A percentile compares a stretch with the other conserved stretches of the same genome.
Evolutionary conservation across 2,113 vertebrate species (phyloP).

Genomic region (Osmerus mordax): DNA sequence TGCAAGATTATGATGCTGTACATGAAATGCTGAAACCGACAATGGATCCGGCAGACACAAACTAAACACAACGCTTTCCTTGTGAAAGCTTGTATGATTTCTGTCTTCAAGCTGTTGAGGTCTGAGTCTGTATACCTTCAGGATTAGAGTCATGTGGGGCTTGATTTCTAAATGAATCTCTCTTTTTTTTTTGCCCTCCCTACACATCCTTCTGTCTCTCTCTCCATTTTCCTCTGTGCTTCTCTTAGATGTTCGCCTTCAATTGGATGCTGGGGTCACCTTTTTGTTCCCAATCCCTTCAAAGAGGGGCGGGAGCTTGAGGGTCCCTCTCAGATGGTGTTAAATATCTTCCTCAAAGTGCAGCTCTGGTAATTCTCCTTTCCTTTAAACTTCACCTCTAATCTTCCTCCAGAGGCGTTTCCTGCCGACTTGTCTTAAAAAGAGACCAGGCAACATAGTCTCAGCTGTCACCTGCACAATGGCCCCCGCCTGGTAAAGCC

Average conservation of each 20-base stretch:
- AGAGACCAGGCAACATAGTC: slow-evolving; percentile 61
- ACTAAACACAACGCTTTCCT: too few species aligned
- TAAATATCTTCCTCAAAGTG: slow-evolving; percentile 77
- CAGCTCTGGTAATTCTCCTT: slow-evolving; percentile 41
- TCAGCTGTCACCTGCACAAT: slow-evolving; percentile 65
- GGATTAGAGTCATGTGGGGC: neutral
- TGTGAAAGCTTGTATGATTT: too few species aligned
- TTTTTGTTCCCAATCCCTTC: slow-evolving; percentile 54
- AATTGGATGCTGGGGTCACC: slow-evolving; percentile 8
- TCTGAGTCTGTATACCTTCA: neutral
- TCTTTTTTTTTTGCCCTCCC: neutral
- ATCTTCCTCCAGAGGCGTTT: slow-evolving; percentile 47
- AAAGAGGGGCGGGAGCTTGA: slow-evolving; percentile 33
- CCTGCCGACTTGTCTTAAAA: slow-evolving; percentile 58
- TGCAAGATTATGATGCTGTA: too few species aligned
- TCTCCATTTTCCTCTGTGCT: slow-evolving; percentile 8
- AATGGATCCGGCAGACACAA: too few species aligned
- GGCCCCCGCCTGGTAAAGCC: slow-evolving; percentile 38
- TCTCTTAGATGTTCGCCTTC: slow-evolving; percentile 5
- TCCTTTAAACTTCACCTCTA: slow-evolving; percentile 27
- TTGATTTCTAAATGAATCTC: neutral
- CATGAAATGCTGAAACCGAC: too few species aligned
- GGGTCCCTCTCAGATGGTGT: slow-evolving; percentile 61
- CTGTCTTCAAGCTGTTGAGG: too few species aligned
- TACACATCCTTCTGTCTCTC: neutral